A percentile compares a stretch with the other conserved stretches of the same genome.
Conservation (phyloP, 64 coral and sea anemone species). For the Dendrophyllia cribrosa region DNA sequence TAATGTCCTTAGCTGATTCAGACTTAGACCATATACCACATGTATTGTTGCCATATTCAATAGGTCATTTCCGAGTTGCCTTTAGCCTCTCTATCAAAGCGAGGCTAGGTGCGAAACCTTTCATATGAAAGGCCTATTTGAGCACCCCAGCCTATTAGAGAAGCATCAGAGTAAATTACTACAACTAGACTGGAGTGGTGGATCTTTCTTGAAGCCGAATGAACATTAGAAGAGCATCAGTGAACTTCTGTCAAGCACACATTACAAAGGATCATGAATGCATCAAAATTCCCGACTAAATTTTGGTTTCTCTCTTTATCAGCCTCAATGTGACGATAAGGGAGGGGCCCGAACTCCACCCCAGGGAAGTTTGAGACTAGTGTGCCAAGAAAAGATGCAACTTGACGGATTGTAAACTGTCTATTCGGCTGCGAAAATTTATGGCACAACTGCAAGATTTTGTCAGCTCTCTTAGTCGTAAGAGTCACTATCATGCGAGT, state of each 20-base stretch:
- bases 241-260: not conserved
- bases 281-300: conserved; percentile 47
- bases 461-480: not conserved
- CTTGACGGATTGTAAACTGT: conserved; percentile 38
- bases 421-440: conserved; percentile 6
- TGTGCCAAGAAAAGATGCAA: conserved; percentile 63
- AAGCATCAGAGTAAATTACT: conserved; percentile 49
- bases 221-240: conserved; percentile 41
- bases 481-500: conserved; percentile 24
- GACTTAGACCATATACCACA: conserved; percentile 3
- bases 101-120: no score
- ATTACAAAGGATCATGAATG: conserved; percentile 30
- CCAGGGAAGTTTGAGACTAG: conserved; percentile 59
- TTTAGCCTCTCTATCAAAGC: no score
- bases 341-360: not conserved
- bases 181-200: not conserved
- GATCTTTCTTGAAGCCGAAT: conserved; percentile 6
- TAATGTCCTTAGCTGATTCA: not conserved
- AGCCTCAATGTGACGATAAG: conserved; percentile 40
- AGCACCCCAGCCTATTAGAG: conserved; percentile 39
- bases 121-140: no score
- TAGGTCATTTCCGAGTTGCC: no score
- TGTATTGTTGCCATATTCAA: conserved; percentile 14
- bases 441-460: conserved; percentile 42
- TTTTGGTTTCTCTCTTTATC: conserved; percentile 50